Base-by-base conservation (phyloP, 2,113 vertebrate genomes). In the Morone saxatilis region DNA sequence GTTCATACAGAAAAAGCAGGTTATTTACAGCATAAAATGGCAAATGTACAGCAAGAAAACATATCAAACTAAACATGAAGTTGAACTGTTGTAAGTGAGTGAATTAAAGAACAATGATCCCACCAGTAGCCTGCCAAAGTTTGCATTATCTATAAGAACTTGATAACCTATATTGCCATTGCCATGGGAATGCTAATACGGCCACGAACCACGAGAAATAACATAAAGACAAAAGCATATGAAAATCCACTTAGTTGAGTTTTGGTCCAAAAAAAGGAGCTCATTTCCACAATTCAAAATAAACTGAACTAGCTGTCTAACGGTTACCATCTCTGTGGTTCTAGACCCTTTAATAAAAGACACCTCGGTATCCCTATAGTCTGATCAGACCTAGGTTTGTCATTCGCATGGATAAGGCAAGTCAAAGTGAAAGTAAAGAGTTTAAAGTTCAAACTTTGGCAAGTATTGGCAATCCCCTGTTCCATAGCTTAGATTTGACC, bases 111-210 rank as follows among this genome's bases (percentile, higher is more conserved):
- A 92, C 80, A 80, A 84, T 81, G 78, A 87, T 80, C 81, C 74
- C 72, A 93, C 88, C 91, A 91, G 89, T 84, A 91, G 74, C 88
- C 88, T 94, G 94, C 95, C 95, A 95, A 96, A 95, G 94, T 95
- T 95, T 95, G 93, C 76, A 63, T 85, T 69, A 45, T 78, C 78
- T 84, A 61, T 22, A 54, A 86, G 45, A 93, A 90, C 80, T 83
- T 71, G 13, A 78, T 89, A 69, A 76, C 73, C 74, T 70, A 71
- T 66, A 51, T 91, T 90, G 88, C 90, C 86, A 65, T 86, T 83
- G 74, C 86, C 92, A 90, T 83, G 86, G 92, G 88, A 92, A 94
- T 90, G 85, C 74, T 69, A 50, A 59, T 56, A 84, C 4, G 63
- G 67, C 82, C 83, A 31, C 85, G 86, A 87, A 85, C 76, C 85